phyloP scores from a whole-genome alignment of 1,140 invertebrate species.

The Holotrichia oblita region DNA sequence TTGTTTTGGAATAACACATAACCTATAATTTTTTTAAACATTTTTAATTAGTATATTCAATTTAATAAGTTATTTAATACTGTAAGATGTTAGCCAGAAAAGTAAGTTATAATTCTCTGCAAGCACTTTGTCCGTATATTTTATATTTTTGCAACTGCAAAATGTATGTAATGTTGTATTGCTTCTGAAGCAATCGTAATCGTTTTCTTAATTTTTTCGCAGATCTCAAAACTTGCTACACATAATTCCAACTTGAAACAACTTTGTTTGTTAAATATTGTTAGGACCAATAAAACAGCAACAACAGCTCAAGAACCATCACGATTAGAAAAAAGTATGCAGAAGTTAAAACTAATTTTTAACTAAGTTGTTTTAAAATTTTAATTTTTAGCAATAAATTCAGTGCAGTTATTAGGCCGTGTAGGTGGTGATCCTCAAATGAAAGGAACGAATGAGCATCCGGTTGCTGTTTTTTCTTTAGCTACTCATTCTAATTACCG shows the following conservation, averaged over 20 bases:
- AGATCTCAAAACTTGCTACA: neutral
- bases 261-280: neutral
- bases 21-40: no score
- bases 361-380: neutral
- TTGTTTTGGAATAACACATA: no score
- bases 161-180: neutral
- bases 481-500: slow-evolving; percentile 90
- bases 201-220: neutral
- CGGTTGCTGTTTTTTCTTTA: slow-evolving; percentile 88
- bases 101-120: no score
- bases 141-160: no score
- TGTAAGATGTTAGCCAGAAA: no score
- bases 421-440: slow-evolving; percentile 87
- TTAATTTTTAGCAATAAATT: slow-evolving; percentile 80
- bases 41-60: no score
- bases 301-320: slow-evolving; percentile 46
- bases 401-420: slow-evolving; percentile 85
- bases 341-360: neutral
- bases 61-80: no score
- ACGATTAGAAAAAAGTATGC: slow-evolving; percentile 50
- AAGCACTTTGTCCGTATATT: no score
- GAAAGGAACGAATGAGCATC: slow-evolving; percentile 82
- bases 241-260: slow-evolving; percentile 5
- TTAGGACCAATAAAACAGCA: neutral
- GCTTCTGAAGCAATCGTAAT: neutral